phyloP scores from a whole-genome alignment of 1,140 invertebrate species.

The Muscidifurax raptorellus region DNA sequence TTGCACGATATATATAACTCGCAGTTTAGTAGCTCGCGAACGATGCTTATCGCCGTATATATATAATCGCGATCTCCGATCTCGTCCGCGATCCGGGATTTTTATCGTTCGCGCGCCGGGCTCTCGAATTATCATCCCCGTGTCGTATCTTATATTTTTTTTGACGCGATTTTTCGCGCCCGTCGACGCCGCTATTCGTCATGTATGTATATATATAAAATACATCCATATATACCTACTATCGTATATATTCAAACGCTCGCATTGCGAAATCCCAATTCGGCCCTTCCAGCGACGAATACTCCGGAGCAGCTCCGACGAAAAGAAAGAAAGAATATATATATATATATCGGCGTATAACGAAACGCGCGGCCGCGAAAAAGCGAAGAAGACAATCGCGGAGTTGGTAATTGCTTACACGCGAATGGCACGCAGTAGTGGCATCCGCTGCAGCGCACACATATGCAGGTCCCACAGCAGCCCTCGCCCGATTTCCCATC shows the following conservation, averaged over 20 bases:
- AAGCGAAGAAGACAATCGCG: conserved; percentile 10
- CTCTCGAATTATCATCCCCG: not conserved
- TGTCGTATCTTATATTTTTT: too few species aligned
- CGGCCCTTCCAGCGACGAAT: too few species aligned
- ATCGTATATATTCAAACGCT: not conserved
- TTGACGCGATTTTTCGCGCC: not conserved
- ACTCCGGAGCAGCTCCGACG: not conserved
- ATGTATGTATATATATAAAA: too few species aligned
- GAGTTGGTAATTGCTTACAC: not conserved
- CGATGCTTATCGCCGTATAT: not conserved
- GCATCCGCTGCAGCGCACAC: not conserved
- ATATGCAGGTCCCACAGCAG: not conserved
- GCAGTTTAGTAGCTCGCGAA: not conserved
- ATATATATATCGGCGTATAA: not conserved
- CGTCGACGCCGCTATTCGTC: not conserved
- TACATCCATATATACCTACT: too few species aligned
- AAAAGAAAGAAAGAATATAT: not conserved
- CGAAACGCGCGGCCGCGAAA: not conserved
- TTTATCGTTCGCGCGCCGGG: not conserved
- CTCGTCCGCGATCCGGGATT: not conserved
- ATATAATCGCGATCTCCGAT: not conserved
- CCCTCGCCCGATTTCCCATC: not conserved
- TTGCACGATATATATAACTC: conserved; percentile 1
- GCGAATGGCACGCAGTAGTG: conserved; percentile 18
- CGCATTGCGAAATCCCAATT: not conserved